Base-by-base conservation (phyloP, 2,888 invertebrate species). In the Pediacus dermestoides region DNA sequence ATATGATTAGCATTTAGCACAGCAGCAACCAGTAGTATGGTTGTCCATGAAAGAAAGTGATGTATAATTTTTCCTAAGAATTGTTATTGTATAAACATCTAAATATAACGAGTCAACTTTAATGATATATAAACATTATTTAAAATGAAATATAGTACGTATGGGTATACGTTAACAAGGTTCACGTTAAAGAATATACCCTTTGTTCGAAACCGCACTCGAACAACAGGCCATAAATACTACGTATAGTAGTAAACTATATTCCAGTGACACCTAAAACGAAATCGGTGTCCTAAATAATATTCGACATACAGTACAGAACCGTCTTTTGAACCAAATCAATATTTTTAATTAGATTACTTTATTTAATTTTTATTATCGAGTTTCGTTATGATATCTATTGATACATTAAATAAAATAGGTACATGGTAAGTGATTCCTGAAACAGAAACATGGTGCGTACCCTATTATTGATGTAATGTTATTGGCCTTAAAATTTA, bases 41-140 rank as follows among this genome's bases (percentile, higher is more conserved):
- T n/a, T n/a, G n/a, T n/a, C n/a, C n/a, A n/a, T n/a, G n/a, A n/a
- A n/a, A n/a, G n/a, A n/a, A n/a, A n/a, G n/a, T n/a, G n/a, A n/a
- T n/a, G n/a, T n/a, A n/a, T n/a, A n/a, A n/a, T n/a, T n/a, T n/a
- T n/a, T n/a, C n/a, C n/a, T n/a, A n/a, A n/a, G 10, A 28, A 28
- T 61, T 61, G 59, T 61, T 60, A 63, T 58, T 55, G 54, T 54
- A 53, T 52, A 53, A 61, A 61, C 60, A 63, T 63, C 60, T 60
- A 60, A 60, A 64, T 62, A 60, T 59, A 61, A 50, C 56, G 52
- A 57, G 60, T 61, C 63, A 52, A 44, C 39, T 50, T 52, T 55
- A 66, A 65, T 64, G 66, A 66, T 65, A 65, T 66, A 66, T 67
- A 66, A 67, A 67, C 66, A 65, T 64, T 64, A 65, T 64, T 66